Evolutionary conservation across 2,888 invertebrate genomes (phyloP), one percentile per base, ranked within the genome.

Genomic region (Tridacna crocea): DNA sequence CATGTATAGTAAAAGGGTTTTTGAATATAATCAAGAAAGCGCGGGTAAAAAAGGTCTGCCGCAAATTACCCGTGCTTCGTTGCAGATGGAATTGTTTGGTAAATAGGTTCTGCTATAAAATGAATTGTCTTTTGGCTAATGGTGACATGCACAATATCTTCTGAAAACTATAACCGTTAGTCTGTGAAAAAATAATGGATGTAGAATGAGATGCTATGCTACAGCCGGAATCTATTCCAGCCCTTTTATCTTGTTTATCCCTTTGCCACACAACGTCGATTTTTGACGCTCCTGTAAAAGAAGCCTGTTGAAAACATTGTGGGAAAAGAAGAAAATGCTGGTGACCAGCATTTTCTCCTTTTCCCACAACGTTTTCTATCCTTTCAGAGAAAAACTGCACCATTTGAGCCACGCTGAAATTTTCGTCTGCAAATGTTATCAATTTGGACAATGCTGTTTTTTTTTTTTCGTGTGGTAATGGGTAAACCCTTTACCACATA

Each of bases 51-150:
- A 70, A 78, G 72, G 77, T 79, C 80, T 83, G 83, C 80, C 77
- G 77, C 73, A 83, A 83, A 83, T 83, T 80, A 75, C 77, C 83
- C 78, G 58, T 74, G 80, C 77, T 22, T 78, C 77, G 66, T 65
- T 83, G 78, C 75, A 77, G 72, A 27, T 75, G 77, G 83, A 83
- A 83, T 83, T 83, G 79, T 77, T 77, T 83, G 17, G 79, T 77
- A 79, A 83, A 83, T 76, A 76, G 61, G 72, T 79, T 46, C 60
- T 46, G 82, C 72, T 74, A 76, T 75, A 79, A 79, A 83, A 83
- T 83, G 79, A 79, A 79, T 74, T 83, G 79, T 83, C 58, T 70
- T 70, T 47, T 58, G 72, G 61, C 70, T 55, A 77, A 77, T 58
- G 70, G 61, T 77, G 77, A 77, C 77, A 77, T 60, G 77, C 51